phyloP scores from a whole-genome alignment of 92 coral and sea anemone species.

The Metridium senile region DNA sequence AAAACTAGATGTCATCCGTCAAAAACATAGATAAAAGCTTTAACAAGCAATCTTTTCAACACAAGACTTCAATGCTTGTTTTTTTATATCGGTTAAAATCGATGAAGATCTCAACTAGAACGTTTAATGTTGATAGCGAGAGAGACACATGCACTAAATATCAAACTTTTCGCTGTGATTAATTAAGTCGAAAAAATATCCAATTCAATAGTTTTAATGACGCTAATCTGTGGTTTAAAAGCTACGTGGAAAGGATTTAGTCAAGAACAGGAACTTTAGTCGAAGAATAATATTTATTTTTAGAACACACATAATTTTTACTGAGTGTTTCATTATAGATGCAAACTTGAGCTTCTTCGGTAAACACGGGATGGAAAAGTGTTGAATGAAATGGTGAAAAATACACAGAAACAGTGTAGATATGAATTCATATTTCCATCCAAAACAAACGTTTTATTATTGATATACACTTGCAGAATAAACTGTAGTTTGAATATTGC shows the following conservation, averaged over 20 bases:
- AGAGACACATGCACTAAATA: background rate
- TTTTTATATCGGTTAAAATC: background rate
- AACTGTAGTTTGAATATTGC: background rate
- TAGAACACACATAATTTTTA: slow-evolving; percentile 66
- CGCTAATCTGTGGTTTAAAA: background rate
- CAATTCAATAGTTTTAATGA: background rate
- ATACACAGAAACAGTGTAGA: background rate
- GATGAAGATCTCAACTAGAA: background rate
- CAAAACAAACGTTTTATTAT: too few relatives aligned
- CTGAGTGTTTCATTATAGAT: slow-evolving; percentile 65
- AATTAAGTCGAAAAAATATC: background rate
- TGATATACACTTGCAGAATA: background rate
- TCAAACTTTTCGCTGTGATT: background rate
- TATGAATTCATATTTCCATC: background rate
- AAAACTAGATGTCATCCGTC: background rate
- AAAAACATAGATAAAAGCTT: background rate
- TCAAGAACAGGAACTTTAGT: slow-evolving; percentile 1
- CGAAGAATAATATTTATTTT: slow-evolving; percentile 48
- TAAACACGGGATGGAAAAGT: slow-evolving; percentile 55
- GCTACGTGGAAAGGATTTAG: background rate
- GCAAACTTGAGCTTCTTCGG: slow-evolving; percentile 33
- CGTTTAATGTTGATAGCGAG: background rate
- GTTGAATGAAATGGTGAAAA: background rate
- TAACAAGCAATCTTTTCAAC: background rate
- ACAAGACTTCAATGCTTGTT: background rate